Base-by-base conservation (phyloP, 2,797 vertebrate species). In the Lerista edwardsae region DNA sequence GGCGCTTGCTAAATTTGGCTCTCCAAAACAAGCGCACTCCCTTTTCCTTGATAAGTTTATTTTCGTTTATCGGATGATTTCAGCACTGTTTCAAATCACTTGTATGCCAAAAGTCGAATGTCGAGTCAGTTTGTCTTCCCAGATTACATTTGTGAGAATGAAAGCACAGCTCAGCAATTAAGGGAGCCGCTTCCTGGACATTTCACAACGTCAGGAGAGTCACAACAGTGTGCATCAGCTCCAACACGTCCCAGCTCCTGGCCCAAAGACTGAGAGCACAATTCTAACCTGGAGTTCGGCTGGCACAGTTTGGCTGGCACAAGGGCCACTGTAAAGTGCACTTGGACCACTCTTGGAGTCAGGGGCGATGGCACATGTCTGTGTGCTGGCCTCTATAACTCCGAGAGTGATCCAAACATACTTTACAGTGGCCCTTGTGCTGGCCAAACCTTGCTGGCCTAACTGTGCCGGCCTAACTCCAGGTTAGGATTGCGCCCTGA, bases 11-110 rank as follows among this genome's bases (percentile, higher is more conserved):
- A 84, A 94, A 94, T 55, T 5, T 92, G 87, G 82, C 86, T 90
- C 79, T 31, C 47, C 62, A 86, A 79, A 14, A 86, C 86, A 90
- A 91, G 51, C 81, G 75, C 85, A 86, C 87, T 92, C 76, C 31
- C 15, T 36, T 86, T 79, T 91, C 87, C 44, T 87, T 82, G 89
- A 87, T 93, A 94, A 95, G 89, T 92, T 88, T 84, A 79, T 47
- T 6, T 83, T 34, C 51, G 14, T 55, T 82, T 80, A 21, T 31
- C 77, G 81, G 77, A 86, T 11, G 0, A 80, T 92, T 91, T 90
- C 82, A 75, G 82, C 71, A 69, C 14, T 0, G 2, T 73, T 84
- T 78, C 91, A 69, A 84, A 86, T 83, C 64, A 79, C 65, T 17
- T 41, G 71, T 74, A 79, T 69, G 72, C 81, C 81, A 88, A 79